Evolutionary conservation across 1,140 invertebrate species (phyloP).

Genomic region (Orchestia grillus): DNA sequence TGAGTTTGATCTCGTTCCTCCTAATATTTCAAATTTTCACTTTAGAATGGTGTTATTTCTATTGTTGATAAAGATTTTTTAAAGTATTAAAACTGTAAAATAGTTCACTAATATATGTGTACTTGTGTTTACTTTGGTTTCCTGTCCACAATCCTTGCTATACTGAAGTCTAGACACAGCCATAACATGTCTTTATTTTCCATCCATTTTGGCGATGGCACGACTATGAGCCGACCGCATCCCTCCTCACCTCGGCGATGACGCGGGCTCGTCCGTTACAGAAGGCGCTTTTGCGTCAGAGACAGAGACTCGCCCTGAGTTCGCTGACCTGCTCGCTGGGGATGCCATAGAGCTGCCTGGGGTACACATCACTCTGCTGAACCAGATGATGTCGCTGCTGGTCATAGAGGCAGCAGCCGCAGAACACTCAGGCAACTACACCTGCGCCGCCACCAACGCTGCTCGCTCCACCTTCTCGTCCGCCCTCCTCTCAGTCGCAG

Average conservation of each 20-base stretch:
- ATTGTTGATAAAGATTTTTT: neutral
- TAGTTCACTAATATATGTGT: neutral
- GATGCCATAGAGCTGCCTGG: constrained; percentile 71
- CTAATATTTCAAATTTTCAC: too few relatives aligned
- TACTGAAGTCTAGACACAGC: neutral
- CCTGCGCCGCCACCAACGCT: constrained; percentile 76
- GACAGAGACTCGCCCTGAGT: neutral
- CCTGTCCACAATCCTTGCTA: neutral
- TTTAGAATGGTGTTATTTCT: too few relatives aligned
- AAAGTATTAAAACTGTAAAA: neutral
- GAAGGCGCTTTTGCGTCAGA: neutral
- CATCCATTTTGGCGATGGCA: neutral
- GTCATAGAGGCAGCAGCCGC: constrained; percentile 82
- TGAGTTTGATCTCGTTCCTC: too few relatives aligned
- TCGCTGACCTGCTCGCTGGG: neutral
- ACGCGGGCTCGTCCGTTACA: neutral
- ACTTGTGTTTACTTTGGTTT: neutral
- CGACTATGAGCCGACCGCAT: too few relatives aligned
- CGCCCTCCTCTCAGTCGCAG: constrained; percentile 44
- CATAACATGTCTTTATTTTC: neutral
- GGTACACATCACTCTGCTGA: constrained; percentile 77
- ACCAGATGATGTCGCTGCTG: constrained; percentile 89
- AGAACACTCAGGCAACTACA: constrained; percentile 70
- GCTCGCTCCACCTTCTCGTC: constrained; percentile 78
- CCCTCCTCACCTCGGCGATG: neutral